These are phyloP conservation scores for Zelostemma sp. DNA, from an alignment of 1,140 invertebrate genomes.

Conservation along the genomic window DNA sequence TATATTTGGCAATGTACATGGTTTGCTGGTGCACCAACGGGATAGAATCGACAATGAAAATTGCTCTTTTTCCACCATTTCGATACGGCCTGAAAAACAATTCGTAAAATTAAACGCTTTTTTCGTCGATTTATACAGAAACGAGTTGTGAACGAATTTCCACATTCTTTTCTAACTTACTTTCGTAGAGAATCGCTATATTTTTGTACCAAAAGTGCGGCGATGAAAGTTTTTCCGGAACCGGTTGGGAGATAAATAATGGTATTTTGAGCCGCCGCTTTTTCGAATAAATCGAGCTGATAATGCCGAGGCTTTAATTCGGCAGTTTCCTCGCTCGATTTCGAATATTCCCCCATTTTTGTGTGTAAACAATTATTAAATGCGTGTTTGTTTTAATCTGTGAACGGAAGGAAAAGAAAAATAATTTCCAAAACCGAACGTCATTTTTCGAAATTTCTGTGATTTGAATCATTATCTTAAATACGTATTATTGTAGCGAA, in stretches of 20 bases:
- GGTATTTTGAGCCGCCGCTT: conserved; percentile 80
- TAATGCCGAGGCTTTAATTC: conserved; percentile 72
- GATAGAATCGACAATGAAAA: conserved; percentile 86
- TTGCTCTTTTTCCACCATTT: conserved; percentile 77
- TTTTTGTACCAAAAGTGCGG: conserved; percentile 83
- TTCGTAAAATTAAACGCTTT: background rate
- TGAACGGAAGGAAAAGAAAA: too few relatives aligned
- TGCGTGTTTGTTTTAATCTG: too few relatives aligned
- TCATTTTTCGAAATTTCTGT: too few relatives aligned
- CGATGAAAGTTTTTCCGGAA: conserved; percentile 93
- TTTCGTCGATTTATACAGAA: background rate
- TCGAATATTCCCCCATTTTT: too few relatives aligned
- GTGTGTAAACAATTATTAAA: too few relatives aligned
- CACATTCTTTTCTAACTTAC: conserved; percentile 11
- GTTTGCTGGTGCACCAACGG: conserved; percentile 86
- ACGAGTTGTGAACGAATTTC: too few relatives aligned
- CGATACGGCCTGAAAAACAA: conserved; percentile 70
- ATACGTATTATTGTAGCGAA: too few relatives aligned
- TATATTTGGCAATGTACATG: conserved; percentile 74
- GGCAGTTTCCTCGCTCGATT: too few relatives aligned
- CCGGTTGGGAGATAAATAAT: conserved; percentile 93
- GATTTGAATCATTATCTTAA: too few relatives aligned
- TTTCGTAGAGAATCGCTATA: conserved; percentile 63
- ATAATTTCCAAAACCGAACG: too few relatives aligned
- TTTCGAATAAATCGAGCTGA: conserved; percentile 82